Evolutionary conservation across 2,888 invertebrate genomes (phyloP).

Genomic region (Drosophila greeni): DNA sequence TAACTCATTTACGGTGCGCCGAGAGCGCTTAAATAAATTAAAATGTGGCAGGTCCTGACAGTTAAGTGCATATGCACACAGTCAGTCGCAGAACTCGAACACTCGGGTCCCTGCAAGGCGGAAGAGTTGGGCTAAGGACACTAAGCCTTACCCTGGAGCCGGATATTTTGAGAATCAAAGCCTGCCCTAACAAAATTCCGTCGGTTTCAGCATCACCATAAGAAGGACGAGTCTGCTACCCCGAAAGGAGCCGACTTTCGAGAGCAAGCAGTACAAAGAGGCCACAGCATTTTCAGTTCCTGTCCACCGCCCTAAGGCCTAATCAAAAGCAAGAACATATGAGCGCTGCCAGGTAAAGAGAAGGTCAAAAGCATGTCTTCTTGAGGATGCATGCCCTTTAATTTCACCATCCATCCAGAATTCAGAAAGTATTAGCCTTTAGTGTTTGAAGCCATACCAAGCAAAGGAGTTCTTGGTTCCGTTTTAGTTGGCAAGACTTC

Average conservation of each 20-base stretch:
- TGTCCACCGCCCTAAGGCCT: neutral
- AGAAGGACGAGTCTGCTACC: no score
- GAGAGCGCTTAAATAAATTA: slow-evolving; percentile 71
- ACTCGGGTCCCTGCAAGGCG: neutral
- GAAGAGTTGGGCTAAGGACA: neutral
- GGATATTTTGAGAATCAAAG: neutral
- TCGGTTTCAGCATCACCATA: neutral
- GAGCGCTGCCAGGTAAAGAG: neutral
- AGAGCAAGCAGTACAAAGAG: neutral
- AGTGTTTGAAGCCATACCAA: neutral
- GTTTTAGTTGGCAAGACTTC: neutral
- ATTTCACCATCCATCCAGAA: neutral
- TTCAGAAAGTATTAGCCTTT: no score
- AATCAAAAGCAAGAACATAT: neutral
- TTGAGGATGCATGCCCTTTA: neutral
- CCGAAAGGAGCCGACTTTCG: neutral
- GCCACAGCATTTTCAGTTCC: neutral
- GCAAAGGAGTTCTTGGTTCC: neutral
- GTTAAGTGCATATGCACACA: slow-evolving; percentile 47
- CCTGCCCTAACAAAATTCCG: neutral
- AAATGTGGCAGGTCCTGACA: slow-evolving; percentile 66
- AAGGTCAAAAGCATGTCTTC: neutral
- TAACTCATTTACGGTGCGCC: slow-evolving; percentile 59
- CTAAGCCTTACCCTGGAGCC: neutral
- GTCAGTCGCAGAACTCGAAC: neutral